Evolutionary conservation across 2,888 invertebrate species (phyloP), one percentile per base, ranked within the genome.

Genomic region (Megalurothrips usitatus): DNA sequence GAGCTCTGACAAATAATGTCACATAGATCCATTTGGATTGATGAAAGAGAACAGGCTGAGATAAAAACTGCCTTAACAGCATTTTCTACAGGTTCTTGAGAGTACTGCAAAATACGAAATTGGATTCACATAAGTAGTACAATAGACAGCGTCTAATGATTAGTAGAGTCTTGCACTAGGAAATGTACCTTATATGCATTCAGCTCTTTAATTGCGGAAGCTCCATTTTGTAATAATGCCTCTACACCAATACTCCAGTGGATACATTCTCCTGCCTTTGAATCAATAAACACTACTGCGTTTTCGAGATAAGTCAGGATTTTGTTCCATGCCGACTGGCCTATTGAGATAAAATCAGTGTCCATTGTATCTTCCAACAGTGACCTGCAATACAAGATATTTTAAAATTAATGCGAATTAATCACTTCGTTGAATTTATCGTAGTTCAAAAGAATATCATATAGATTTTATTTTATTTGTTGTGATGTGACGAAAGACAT

Each of bases 1-100:
- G 68, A 75, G 26, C 68, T 75, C 26, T 75, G 68, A 26, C 68
- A 11, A 26, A 75, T 75, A 10, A 75, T 75, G 12, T 75, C 68
- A 26, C 68, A 75, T 1, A 75, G 26, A 26, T 75, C 68, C 23
- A 75, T 26, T 26, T 75, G 68, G 12, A 75, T 75, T 12, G 68
- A 26, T n/a, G 68, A 23, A 26, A 23, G 23, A 12, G 68, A 12
- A 26, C 23, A 9, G n/a, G 68, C 68, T 26, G 26, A 8, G 10
- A 75, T 26, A 23, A 75, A 75, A 11, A 75, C 68, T 26, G 68
- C 68, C 26, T 26, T 75, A 4, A 1, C 68, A 26, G 68, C 68
- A 75, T 75, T 75, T 26, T 26, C 68, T 26, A 75, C 26, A 23
- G 68, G 68, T 10, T 75, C 68, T 26, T 75, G 68, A 75, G 68